These are phyloP conservation scores for Muntiacus reevesi DNA, from an alignment of 2,113 vertebrate genomes.

Conservation along the genomic window DNA sequence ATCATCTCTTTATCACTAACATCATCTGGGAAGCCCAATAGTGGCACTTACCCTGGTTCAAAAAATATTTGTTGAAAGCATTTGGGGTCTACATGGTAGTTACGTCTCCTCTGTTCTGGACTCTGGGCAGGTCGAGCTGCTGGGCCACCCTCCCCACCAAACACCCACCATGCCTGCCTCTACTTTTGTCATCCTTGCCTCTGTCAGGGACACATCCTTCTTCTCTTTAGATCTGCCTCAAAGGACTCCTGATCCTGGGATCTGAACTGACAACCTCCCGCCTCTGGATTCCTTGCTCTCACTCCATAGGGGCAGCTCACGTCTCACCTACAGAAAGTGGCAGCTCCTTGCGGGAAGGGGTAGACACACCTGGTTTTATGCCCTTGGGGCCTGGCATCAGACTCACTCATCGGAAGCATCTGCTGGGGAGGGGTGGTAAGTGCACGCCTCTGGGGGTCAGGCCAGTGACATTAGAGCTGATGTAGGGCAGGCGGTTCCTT, in stretches of 20 bases:
- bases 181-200: neutral
- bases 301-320: neutral
- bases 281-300: neutral
- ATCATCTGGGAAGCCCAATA: neutral
- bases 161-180: neutral
- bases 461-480: neutral
- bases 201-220: neutral
- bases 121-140: neutral
- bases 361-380: neutral
- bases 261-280: neutral
- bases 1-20: neutral
- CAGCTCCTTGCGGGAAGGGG: neutral
- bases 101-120: neutral
- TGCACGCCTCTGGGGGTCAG: neutral
- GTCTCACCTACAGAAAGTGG: neutral
- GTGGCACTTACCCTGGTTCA: neutral
- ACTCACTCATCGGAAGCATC: neutral
- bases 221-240: neutral
- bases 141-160: neutral
- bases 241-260: neutral
- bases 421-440: neutral
- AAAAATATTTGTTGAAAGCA: neutral
- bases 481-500: neutral
- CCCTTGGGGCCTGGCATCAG: neutral
- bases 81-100: neutral